Percentiles rank a stretch among this genome's conserved stretches.
These are phyloP conservation scores for Phaetusa simplex DNA, from an alignment of 2,113 vertebrate genomes.

Conservation along the genomic window DNA sequence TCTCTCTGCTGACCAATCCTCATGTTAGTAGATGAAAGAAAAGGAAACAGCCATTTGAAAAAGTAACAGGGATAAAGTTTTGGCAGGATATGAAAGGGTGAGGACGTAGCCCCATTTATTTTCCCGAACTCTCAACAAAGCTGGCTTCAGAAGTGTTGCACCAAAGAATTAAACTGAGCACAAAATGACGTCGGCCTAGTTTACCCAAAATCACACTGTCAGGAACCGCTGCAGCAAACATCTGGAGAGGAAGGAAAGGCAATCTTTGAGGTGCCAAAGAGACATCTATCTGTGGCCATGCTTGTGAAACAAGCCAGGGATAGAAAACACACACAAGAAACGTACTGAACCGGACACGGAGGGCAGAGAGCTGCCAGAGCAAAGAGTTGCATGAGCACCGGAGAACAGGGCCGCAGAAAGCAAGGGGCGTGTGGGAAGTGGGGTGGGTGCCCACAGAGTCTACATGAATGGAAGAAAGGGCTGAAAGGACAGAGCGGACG, in stretches of 20 bases:
- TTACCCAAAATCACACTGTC: background rate
- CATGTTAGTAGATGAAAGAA: background rate
- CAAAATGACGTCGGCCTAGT: background rate
- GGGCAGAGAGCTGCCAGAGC: background rate
- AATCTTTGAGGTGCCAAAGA: background rate
- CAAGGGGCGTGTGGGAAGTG: background rate
- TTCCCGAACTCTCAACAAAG: background rate
- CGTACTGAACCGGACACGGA: background rate
- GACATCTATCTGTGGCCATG: background rate
- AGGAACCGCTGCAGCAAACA: background rate
- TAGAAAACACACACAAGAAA: background rate
- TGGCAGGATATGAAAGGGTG: background rate
- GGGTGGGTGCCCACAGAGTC: background rate
- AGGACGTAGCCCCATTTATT: background rate
- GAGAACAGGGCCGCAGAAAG: background rate
- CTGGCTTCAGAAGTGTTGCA: background rate
- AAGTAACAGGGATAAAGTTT: background rate
- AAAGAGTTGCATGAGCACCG: background rate
- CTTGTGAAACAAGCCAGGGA: background rate
- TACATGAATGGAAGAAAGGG: fast-evolving
- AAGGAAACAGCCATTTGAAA: background rate
- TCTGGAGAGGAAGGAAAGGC: background rate
- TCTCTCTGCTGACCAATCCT: background rate
- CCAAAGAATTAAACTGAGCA: background rate
- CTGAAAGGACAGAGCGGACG: background rate